These are phyloP conservation scores for Neomonachus schauinslandi DNA, from an alignment of 2,113 vertebrate genomes.

Conservation along the genomic window DNA sequence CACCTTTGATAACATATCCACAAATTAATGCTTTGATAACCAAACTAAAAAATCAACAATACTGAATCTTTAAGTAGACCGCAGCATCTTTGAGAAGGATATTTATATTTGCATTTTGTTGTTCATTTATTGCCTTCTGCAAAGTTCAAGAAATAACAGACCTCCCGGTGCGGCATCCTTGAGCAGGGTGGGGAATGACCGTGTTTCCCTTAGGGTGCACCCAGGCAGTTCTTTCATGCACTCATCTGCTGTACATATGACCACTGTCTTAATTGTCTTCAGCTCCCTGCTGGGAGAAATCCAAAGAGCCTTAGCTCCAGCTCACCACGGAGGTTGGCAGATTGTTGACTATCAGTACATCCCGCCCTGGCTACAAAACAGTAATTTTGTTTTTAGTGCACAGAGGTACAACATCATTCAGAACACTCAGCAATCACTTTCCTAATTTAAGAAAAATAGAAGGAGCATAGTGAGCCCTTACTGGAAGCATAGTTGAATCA, in stretches of 20 bases:
- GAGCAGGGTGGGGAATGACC: background rate
- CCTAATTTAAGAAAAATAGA: background rate
- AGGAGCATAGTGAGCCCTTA: background rate
- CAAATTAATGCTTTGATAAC: background rate
- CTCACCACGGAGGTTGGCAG: background rate
- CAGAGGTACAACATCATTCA: background rate
- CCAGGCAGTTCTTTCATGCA: background rate
- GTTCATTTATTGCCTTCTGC: background rate
- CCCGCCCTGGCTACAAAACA: background rate
- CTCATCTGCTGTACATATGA: background rate
- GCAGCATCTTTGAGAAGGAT: background rate
- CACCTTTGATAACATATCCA: background rate
- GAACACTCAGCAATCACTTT: background rate
- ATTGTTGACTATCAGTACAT: background rate
- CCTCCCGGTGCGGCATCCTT: too few species aligned
- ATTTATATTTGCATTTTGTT: slow-evolving; percentile 23
- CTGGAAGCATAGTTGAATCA: slow-evolving; percentile 25
- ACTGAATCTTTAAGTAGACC: background rate
- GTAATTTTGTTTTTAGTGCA: background rate
- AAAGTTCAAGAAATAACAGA: background rate
- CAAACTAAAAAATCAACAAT: background rate
- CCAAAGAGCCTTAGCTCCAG: background rate
- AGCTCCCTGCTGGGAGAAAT: background rate
- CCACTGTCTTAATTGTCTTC: background rate
- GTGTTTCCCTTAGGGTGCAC: rapidly evolving